Evolutionary conservation across 2,888 invertebrate genomes (phyloP).

Genomic region (Luffia ferchaultella): DNA sequence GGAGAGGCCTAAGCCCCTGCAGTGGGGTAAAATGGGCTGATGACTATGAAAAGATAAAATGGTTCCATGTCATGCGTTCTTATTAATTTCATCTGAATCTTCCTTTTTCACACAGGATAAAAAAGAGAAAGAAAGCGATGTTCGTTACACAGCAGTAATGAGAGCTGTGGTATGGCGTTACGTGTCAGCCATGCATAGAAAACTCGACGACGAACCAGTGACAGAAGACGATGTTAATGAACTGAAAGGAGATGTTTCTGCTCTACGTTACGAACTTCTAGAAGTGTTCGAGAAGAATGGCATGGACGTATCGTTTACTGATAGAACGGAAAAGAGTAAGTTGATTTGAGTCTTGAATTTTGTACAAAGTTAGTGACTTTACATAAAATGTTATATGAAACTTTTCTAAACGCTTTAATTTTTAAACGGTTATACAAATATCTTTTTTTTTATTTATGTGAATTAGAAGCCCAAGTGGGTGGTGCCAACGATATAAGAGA

Average conservation of each 20-base stretch:
- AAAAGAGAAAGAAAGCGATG: conserved; percentile 73
- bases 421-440: too few species aligned
- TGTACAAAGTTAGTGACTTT: neutral
- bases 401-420: neutral
- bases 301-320: conserved; percentile 80
- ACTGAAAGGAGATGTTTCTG: conserved; percentile 91
- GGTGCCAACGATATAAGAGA: too few species aligned
- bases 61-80: too few species aligned
- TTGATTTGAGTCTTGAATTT: conserved; percentile 13
- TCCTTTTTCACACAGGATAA: conserved; percentile 56
- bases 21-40: too few species aligned
- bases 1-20: too few species aligned
- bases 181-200: conserved; percentile 86
- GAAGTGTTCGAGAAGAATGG: conserved; percentile 90
- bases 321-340: conserved; percentile 78
- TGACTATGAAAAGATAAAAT: too few species aligned
- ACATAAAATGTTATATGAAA: neutral
- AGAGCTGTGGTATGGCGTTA: conserved; percentile 92
- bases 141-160: conserved; percentile 83
- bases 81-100: too few species aligned
- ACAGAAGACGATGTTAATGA: conserved; percentile 96
- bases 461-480: too few species aligned
- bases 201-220: conserved; percentile 83
- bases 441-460: too few species aligned
- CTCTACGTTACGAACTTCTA: conserved; percentile 89